Evolutionary conservation across 2,797 vertebrate genomes (phyloP), one percentile per base, ranked within the genome.

Genomic region (Acanthopagrus latus): DNA sequence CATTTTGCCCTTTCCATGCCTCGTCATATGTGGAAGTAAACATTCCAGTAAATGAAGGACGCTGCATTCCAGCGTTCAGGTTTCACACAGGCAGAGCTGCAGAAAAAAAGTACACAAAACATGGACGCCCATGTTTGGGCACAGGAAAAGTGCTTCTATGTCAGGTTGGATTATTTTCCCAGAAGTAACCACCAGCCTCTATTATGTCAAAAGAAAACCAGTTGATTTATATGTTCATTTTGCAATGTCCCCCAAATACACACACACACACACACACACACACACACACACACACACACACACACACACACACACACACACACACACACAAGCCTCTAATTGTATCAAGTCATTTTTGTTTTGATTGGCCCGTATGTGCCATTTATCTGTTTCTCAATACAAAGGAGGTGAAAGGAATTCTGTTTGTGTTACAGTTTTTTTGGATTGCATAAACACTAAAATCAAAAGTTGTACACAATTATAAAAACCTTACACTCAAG

Each of bases 1-100:
- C 89, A 85, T 92, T 89, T 84, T 88, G 90, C 76, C 90, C 91
- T 88, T 76, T 83, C 87, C 68, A 50, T 74, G 72, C 64, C 83
- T 67, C 75, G 71, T 88, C 83, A 72, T 86, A 92, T 89, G 81
- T 84, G 71, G 80, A 83, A 82, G 84, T 76, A 79, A 90, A 90
- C 88, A 91, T 90, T 89, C 85, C 73, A 80, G 65, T 23, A 58
- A 72, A 57, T 38, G 78, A 78, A 75, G 70, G 65, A 77, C 73
- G 12, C 48, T 2, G 72, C 72, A 69, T 83, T 89, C 81, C 85
- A 68, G 80, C 20, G 64, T 74, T 86, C 72, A 80, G 74, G 81
- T 88, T 85, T 82, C 72, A 84, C 52, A 64, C 54, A 20, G 67
- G 74, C 76, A 74, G 55, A 75, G 78, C 72, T 8, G 75, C 54